Evolutionary conservation across 2,797 vertebrate genomes (phyloP).

Genomic region (Platyrinchus mystaceus): DNA sequence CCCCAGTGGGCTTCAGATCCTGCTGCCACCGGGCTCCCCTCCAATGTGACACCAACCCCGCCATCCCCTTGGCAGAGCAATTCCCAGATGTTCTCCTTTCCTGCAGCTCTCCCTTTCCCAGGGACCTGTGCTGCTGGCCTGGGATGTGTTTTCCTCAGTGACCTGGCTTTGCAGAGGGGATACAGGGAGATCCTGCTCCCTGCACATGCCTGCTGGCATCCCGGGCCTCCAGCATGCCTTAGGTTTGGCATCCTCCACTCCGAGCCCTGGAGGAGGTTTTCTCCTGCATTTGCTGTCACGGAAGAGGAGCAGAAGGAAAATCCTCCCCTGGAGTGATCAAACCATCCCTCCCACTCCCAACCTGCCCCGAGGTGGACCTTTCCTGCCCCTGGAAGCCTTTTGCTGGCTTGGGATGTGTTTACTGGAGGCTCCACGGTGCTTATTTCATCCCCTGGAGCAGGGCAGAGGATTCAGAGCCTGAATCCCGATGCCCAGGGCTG

Average conservation of each 20-base stretch:
- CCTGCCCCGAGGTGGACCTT: neutral
- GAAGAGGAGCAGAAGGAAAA: slow-evolving; percentile 33
- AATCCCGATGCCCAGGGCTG: neutral
- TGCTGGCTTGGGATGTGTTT: neutral
- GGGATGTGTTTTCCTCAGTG: neutral
- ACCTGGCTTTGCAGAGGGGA: neutral
- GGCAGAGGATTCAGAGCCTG: neutral
- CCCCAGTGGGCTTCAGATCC: neutral
- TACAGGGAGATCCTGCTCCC: neutral
- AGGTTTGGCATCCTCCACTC: neutral
- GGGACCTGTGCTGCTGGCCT: neutral
- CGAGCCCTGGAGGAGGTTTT: neutral
- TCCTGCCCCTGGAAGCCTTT: neutral
- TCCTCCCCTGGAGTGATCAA: neutral
- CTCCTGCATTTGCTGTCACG: neutral
- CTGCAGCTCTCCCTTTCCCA: neutral
- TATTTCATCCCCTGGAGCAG: neutral
- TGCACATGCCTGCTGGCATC: neutral
- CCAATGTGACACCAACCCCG: neutral
- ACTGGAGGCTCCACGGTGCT: neutral
- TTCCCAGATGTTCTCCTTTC: slow-evolving; percentile 8
- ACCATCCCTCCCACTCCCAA: neutral
- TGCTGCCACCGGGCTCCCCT: neutral
- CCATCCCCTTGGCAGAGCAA: neutral
- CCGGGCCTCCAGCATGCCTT: neutral